Percentiles rank a stretch among this genome's conserved stretches.
phyloP scores from a whole-genome alignment of 2,113 vertebrate genomes.

The Actenoides lindsayi region DNA sequence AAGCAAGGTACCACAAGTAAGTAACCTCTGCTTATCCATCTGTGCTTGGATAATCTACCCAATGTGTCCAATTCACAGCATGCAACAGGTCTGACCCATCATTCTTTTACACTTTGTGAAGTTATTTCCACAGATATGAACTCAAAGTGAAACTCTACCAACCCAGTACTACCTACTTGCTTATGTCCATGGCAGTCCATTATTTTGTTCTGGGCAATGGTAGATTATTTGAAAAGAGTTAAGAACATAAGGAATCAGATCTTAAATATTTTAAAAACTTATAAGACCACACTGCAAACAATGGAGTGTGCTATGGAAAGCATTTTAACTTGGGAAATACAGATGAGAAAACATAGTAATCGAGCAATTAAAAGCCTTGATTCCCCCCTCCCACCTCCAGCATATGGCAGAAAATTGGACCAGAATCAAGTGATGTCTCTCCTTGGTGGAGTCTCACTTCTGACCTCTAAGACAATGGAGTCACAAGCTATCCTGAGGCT shows the following conservation, averaged over 20 bases:
- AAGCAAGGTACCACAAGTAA: neutral
- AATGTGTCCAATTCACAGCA: neutral
- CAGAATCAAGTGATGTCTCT: constrained; percentile 70
- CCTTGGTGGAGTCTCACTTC: constrained; percentile 58
- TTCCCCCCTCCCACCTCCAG: constrained; percentile 60
- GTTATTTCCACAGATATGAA: neutral
- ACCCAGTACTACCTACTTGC: neutral
- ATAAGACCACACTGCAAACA: neutral
- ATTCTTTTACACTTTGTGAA: neutral
- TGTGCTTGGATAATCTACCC: neutral
- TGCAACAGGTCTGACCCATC: neutral
- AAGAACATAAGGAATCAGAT: neutral
- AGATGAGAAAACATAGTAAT: constrained; percentile 55
- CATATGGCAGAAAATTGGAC: constrained; percentile 75
- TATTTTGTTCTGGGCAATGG: neutral
- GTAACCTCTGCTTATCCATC: neutral
- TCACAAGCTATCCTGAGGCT: constrained; percentile 75
- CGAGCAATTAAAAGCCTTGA: constrained; percentile 63
- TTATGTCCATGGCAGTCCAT: neutral
- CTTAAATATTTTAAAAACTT: constrained; percentile 1
- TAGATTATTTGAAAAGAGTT: neutral
- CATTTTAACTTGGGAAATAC: constrained; percentile 56
- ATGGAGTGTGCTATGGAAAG: neutral
- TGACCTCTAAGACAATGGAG: constrained; percentile 75
- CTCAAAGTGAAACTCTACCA: neutral